A percentile compares a stretch with the other conserved stretches of the same genome.
phyloP scores from a whole-genome alignment of 2,797 vertebrate species.

The Falco concolor region DNA sequence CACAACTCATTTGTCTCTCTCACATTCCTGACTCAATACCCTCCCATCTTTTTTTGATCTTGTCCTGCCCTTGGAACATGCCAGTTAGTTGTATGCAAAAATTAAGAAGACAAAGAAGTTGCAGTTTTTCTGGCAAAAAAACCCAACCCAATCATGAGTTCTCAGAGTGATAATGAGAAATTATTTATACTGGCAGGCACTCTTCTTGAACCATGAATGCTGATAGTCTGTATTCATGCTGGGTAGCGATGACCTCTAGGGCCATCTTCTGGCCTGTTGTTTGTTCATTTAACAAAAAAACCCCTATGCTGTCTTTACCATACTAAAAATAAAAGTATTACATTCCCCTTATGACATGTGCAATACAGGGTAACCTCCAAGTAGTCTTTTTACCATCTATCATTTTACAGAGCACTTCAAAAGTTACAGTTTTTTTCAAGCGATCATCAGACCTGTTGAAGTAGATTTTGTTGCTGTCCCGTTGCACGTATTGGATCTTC shows the following conservation, averaged over 20 bases:
- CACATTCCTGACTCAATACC: background rate
- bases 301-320: background rate
- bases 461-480: background rate
- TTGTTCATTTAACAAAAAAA: background rate
- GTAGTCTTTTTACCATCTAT: background rate
- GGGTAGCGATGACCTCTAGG: background rate
- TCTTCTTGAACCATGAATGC: background rate
- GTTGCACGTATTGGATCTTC: background rate
- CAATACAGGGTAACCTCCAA: background rate
- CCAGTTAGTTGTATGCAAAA: conserved; percentile 17
- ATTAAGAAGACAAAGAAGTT: background rate
- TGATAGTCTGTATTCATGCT: background rate
- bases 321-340: background rate
- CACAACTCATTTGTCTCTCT: background rate
- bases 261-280: background rate
- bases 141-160: background rate
- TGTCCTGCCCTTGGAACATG: conserved; percentile 33
- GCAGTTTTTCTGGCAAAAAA: background rate
- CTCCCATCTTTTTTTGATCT: background rate
- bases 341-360: background rate
- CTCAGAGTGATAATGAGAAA: conserved; percentile 1
- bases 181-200: background rate
- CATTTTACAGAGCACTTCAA: background rate
- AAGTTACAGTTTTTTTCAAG: background rate
- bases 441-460: background rate